Evolutionary conservation across 2,797 vertebrate genomes (phyloP).

Genomic region (Coreius guichenoti): DNA sequence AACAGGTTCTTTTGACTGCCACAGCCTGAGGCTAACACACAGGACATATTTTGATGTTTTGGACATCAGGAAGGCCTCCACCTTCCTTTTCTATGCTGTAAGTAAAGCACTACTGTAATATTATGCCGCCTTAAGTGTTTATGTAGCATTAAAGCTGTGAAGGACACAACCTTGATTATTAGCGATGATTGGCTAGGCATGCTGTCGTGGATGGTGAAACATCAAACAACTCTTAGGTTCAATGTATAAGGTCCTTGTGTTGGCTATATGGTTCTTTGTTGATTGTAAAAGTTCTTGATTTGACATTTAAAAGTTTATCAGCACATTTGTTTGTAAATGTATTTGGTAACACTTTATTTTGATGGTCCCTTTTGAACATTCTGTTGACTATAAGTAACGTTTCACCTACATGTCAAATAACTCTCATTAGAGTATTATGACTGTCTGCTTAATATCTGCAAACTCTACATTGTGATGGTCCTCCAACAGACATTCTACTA

Average conservation of each 20-base stretch:
- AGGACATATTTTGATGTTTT: constrained; percentile 70
- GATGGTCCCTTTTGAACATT: too few species aligned
- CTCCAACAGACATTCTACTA: too few species aligned
- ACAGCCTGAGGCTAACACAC: constrained; percentile 23
- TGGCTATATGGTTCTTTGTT: background rate
- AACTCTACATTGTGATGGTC: too few species aligned
- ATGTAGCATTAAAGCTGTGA: constrained; percentile 8
- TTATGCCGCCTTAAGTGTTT: constrained; percentile 34
- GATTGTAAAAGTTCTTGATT: background rate
- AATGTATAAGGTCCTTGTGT: background rate
- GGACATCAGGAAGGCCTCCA: constrained; percentile 62
- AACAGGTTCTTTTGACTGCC: constrained; percentile 37
- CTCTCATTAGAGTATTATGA: too few species aligned
- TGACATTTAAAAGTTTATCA: background rate
- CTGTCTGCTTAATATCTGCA: too few species aligned
- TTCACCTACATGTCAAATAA: too few species aligned
- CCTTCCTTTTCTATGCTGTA: constrained; percentile 11
- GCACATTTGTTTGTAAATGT: background rate
- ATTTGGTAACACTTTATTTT: too few species aligned
- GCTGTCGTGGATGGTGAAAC: background rate
- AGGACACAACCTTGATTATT: constrained; percentile 20
- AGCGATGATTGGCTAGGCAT: background rate
- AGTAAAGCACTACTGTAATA: constrained; percentile 29
- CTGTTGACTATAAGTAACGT: too few species aligned
- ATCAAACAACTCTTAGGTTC: constrained; percentile 2